Conservation (phyloP, 2,888 invertebrate species). For the Tanypteryx hageni region DNA sequence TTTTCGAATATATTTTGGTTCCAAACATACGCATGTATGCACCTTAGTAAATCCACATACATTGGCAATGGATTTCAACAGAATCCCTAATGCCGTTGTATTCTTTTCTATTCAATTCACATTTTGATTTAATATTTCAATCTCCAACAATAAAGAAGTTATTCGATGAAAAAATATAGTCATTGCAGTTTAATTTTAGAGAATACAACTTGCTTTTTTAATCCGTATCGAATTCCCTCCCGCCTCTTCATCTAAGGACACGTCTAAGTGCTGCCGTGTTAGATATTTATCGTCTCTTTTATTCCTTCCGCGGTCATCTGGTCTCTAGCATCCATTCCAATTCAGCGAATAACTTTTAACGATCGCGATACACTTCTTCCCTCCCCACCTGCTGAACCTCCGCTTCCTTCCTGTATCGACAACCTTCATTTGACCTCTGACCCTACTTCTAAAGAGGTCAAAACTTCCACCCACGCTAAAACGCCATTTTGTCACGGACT, state of each 20-base stretch:
- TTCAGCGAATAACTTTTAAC: not conserved
- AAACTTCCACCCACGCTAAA: not conserved
- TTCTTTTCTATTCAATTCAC: too few species aligned
- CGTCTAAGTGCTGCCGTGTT: not conserved
- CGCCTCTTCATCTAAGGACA: not conserved
- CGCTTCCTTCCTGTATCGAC: not conserved
- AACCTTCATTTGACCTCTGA: constrained; percentile 32
- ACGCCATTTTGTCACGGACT: not conserved
- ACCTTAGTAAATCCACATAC: too few species aligned
- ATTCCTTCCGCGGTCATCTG: not conserved
- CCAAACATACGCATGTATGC: too few species aligned
- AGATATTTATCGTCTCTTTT: not conserved
- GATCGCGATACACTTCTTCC: constrained; percentile 21
- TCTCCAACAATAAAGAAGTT: too few species aligned
- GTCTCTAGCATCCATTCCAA: constrained; percentile 11
- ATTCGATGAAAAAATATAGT: too few species aligned
- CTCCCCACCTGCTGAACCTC: constrained; percentile 15
- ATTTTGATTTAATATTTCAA: too few species aligned
- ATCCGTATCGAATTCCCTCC: not conserved
- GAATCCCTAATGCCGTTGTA: too few species aligned
- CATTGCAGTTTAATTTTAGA: not conserved
- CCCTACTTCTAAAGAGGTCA: not conserved
- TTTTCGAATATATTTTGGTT: too few species aligned
- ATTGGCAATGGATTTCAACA: too few species aligned
- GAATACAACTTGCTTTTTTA: not conserved